Percentiles rank a stretch among this genome's conserved stretches.
Conservation (phyloP, 2,888 invertebrate species). For the Ryuthela nishihirai region DNA sequence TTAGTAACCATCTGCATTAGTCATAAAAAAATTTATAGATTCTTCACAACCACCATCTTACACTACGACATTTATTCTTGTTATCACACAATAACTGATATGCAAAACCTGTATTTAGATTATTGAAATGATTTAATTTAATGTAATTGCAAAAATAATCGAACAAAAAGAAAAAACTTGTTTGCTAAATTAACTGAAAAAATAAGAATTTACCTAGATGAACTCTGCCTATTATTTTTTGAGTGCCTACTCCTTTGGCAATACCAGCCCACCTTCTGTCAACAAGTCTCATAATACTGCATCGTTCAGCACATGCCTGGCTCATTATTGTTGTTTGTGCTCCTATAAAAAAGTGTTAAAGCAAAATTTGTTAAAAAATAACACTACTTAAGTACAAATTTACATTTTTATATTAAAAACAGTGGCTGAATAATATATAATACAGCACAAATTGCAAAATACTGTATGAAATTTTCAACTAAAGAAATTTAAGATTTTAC, state of each 20-base stretch:
- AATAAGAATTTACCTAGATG: constrained; percentile 66
- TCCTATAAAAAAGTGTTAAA: constrained; percentile 52
- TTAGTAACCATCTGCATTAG: no score
- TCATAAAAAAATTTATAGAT: no score
- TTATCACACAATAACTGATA: no score
- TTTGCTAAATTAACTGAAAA: no score
- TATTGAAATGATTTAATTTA: no score
- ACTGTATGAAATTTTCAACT: no score
- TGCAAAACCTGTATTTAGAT: no score
- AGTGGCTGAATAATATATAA: constrained; percentile 5
- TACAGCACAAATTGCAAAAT: constrained; percentile 1
- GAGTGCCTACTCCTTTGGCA: constrained; percentile 92
- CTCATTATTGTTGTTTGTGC: constrained; percentile 99
- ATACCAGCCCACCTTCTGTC: constrained; percentile 93
- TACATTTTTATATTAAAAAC: not conserved
- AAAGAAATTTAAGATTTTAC: no score
- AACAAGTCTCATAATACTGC: constrained; percentile 57
- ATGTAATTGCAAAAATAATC: no score
- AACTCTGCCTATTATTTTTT: constrained; percentile 91
- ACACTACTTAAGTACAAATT: not conserved
- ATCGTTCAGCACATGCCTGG: constrained; percentile 87
- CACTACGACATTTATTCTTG: no score
- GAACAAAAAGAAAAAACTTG: no score
- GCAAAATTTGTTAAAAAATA: constrained; percentile 5
- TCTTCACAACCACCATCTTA: no score